phyloP scores from a whole-genome alignment of 37 sponge, comb jelly and placozoan species.

The Halichondria panicea region DNA sequence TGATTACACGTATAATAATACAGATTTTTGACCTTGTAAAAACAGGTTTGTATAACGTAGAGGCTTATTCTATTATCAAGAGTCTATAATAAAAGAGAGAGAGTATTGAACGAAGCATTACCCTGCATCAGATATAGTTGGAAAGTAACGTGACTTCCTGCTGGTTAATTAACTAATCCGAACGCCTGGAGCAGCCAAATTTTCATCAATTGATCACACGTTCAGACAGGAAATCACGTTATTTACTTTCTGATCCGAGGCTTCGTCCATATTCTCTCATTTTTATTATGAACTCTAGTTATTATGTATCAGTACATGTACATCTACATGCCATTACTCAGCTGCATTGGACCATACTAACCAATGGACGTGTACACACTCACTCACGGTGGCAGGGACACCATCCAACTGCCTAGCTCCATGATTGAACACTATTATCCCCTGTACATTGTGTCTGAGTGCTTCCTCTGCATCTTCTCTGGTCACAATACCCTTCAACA shows the following conservation, averaged over 20 bases:
- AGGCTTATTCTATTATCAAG: neutral
- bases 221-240: too few relatives aligned
- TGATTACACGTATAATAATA: neutral
- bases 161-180: neutral
- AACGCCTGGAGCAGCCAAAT: too few relatives aligned
- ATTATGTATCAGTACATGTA: too few relatives aligned
- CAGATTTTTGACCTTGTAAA: neutral
- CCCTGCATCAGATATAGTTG: neutral
- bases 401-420: constrained; percentile 87
- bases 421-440: constrained; percentile 87
- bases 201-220: too few relatives aligned
- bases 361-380: too few relatives aligned
- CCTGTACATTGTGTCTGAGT: constrained; percentile 62
- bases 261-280: too few relatives aligned
- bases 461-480: constrained; percentile 79
- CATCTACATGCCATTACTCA: too few relatives aligned
- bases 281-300: too few relatives aligned
- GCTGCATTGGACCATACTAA: too few relatives aligned
- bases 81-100: neutral
- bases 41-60: neutral
- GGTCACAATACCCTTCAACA: constrained; percentile 85
- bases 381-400: constrained; percentile 72
- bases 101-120: neutral
- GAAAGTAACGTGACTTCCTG: neutral
- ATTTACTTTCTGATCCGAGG: too few relatives aligned